Evolutionary conservation across 1,140 invertebrate species (phyloP).

Genomic region (Pseudomyrmex gracilis): DNA sequence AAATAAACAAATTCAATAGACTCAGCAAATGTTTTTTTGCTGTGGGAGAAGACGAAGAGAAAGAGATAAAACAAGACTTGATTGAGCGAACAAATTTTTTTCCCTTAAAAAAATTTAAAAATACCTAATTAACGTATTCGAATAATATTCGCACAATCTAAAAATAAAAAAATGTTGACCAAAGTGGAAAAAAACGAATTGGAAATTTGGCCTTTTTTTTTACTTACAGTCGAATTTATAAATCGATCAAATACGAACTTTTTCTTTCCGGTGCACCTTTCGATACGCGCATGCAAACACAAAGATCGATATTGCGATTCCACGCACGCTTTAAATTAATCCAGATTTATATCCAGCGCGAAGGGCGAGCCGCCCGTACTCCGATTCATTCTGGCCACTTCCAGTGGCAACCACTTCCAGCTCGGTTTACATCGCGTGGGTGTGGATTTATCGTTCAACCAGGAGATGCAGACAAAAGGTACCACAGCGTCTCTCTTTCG

Average conservation of each 20-base stretch:
- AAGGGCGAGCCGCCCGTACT: conserved; percentile 53
- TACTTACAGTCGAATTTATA: too few relatives aligned
- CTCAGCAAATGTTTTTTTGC: background rate
- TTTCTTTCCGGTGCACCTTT: background rate
- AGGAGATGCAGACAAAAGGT: conserved; percentile 65
- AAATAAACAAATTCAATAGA: conserved; percentile 8
- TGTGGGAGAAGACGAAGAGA: background rate
- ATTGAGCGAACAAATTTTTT: too few relatives aligned
- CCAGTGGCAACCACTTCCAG: conserved; percentile 47
- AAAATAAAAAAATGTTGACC: background rate
- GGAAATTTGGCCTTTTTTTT: too few relatives aligned
- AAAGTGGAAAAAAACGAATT: too few relatives aligned
- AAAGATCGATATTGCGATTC: conserved; percentile 62
- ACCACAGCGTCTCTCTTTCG: conserved; percentile 25
- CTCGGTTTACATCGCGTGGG: conserved; percentile 75
- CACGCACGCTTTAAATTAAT: conserved; percentile 67
- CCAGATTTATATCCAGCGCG: conserved; percentile 64
- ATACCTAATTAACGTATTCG: background rate
- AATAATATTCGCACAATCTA: background rate
- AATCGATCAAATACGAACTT: background rate
- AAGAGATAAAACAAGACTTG: background rate
- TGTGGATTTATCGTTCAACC: conserved; percentile 73
- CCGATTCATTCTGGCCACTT: conserved; percentile 60
- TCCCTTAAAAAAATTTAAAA: background rate
- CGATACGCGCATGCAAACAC: conserved; percentile 10